Conservation (phyloP, 2,888 invertebrate species). For the Elaeidobius kamerunicus region DNA sequence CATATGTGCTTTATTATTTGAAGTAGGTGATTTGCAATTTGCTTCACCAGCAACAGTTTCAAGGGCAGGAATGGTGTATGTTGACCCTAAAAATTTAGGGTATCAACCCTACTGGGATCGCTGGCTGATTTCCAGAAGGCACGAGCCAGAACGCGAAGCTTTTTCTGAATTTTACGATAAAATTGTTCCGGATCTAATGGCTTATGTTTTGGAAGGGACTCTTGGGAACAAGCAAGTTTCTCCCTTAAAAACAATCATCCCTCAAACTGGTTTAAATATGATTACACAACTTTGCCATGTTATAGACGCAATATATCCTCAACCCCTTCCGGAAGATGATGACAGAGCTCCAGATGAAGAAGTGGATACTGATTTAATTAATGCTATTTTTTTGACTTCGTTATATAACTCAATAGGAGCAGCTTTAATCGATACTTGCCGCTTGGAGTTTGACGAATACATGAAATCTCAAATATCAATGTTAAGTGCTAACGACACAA, state of each 20-base stretch:
- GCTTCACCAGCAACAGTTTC: constrained; percentile 94
- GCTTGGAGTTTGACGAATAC: constrained; percentile 73
- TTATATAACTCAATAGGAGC: constrained; percentile 87
- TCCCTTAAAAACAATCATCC: constrained; percentile 77
- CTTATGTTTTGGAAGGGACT: constrained; percentile 68
- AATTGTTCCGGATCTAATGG: constrained; percentile 69
- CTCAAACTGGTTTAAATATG: constrained; percentile 84
- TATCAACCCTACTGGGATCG: constrained; percentile 84
- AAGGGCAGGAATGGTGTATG: constrained; percentile 87
- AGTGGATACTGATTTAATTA: constrained; percentile 59
- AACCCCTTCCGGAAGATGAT: constrained; percentile 45
- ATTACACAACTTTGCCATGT: constrained; percentile 79
- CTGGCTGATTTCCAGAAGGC: constrained; percentile 65
- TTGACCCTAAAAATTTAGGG: constrained; percentile 88
- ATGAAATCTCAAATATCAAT: constrained; percentile 63
- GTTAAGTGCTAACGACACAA: constrained; percentile 64
- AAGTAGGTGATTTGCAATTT: constrained; percentile 85
- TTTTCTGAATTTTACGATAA: constrained; percentile 66
- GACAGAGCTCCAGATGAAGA: constrained; percentile 51
- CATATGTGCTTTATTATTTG: constrained; percentile 85
- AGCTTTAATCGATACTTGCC: constrained; percentile 64
- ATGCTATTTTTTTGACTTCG: constrained; percentile 70
- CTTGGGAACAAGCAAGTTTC: constrained; percentile 60
- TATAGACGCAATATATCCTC: constrained; percentile 68
- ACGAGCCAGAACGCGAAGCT: constrained; percentile 48